A percentile compares a stretch with the other conserved stretches of the same genome.
Evolutionary conservation across 2,113 vertebrate genomes (phyloP).

Genomic region (Psephotus haematonotus): DNA sequence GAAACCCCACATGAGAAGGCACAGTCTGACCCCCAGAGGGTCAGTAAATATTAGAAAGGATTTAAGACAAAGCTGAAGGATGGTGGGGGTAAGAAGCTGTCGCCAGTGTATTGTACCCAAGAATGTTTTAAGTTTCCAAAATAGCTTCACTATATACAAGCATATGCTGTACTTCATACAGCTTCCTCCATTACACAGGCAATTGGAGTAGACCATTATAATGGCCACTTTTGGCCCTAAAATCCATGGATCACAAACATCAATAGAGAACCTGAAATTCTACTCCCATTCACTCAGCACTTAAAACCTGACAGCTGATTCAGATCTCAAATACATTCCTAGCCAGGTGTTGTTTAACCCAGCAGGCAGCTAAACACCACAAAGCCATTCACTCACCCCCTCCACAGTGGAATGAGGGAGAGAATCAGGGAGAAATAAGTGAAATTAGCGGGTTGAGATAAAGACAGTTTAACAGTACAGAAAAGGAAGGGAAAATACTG

Average conservation of each 20-base stretch:
- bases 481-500: background rate
- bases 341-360: background rate
- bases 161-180: background rate
- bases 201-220: background rate
- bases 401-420: background rate
- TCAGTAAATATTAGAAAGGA: background rate
- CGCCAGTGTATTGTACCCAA: background rate
- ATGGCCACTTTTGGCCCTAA: background rate
- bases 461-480: background rate
- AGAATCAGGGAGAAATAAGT: background rate
- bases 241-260: constrained; percentile 25
- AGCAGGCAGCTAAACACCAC: background rate
- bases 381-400: background rate
- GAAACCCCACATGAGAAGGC: background rate
- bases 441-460: background rate
- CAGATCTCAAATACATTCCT: background rate
- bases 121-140: constrained; percentile 14
- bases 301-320: background rate
- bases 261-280: background rate
- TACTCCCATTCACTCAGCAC: background rate
- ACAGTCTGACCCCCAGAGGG: background rate
- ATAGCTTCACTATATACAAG: background rate
- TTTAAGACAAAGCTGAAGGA: background rate
- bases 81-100: background rate
- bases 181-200: background rate